Base-by-base conservation (phyloP, 2,113 vertebrate genomes). In the Paralichthys olivaceus region DNA sequence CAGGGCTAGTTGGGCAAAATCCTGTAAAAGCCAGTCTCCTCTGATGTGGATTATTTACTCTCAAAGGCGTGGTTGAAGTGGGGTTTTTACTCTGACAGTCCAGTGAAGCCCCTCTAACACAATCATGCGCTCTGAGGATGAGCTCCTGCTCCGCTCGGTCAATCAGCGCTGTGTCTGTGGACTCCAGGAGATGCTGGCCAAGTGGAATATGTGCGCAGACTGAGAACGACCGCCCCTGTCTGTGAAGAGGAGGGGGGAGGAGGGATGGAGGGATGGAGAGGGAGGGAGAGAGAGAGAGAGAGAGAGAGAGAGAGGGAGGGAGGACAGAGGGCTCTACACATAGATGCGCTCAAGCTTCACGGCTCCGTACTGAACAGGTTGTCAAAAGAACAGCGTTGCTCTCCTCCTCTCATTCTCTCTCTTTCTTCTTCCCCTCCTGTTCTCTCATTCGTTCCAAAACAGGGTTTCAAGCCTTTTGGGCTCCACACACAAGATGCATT, bases 191-290 rank as follows among this genome's bases (percentile, higher is more conserved):
- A 86, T 73, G 86, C 81, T 81, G 87, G 91, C 84, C 93, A 88
- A 91, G 86, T 81, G 73, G 80, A 87, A 91, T 79, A 86, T 89
- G 94, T 91, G 93, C 88, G 88, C 91, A 84, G 92, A 94, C 92
- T 93, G 91, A 92, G 91, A 93, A 93, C 90, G 91, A 93, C 87
- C 90, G 92, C 90, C 90, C 90, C 84, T 90, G 88, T 89, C 84
- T 92, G 81, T 73, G 83, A n/a, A 64, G 55, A 32, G 62, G 22
- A 76, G 59, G 53, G 55, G 66, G 37, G 59, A 34, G 67, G 29
- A 43, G 8, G 45, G 63, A 32, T 53, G 45, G 67, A 23, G 45
- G 8, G 62, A 15, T 53, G 43, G 15, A 22, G 70, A 61, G 77
- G 34, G 47, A 70, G 68, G 12, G 76, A n/a, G 29, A 13, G 43